phyloP scores from a whole-genome alignment of 2,113 vertebrate species.

The Clarias gariepinus region DNA sequence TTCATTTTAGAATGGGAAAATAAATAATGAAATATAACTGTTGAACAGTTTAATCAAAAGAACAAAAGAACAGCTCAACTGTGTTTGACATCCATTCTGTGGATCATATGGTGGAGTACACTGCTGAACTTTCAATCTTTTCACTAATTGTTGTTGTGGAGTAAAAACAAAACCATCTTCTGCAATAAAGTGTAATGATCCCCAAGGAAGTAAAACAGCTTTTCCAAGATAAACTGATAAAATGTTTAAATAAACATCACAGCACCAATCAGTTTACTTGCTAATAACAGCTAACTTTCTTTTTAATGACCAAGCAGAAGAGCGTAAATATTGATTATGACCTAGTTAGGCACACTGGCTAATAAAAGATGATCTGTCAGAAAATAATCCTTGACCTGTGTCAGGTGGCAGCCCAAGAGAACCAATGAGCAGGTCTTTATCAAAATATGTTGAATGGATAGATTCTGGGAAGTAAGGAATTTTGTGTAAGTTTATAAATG shows the following conservation, averaged over 20 bases:
- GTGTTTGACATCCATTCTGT: neutral
- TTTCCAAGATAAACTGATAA: neutral
- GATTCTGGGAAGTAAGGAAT: neutral
- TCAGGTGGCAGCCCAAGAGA: neutral
- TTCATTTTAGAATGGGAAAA: neutral
- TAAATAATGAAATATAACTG: neutral
- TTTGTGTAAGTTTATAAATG: neutral
- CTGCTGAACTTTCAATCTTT: neutral
- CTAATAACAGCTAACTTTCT: neutral
- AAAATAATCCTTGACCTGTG: neutral
- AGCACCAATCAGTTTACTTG: neutral
- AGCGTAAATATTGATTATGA: neutral
- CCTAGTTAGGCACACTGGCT: neutral
- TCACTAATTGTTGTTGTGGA: neutral
- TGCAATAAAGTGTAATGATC: neutral
- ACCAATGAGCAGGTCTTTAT: neutral
- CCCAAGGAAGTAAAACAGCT: neutral
- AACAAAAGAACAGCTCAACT: neutral
- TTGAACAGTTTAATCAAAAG: neutral
- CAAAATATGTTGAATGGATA: neutral
- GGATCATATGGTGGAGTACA: slow-evolving; percentile 5
- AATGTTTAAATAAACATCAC: neutral
- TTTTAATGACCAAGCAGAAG: neutral
- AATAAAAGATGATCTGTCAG: neutral
- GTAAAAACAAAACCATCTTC: neutral